Evolutionary conservation across 2,797 vertebrate species (phyloP).

Genomic region (Carcharodon carcharias): DNA sequence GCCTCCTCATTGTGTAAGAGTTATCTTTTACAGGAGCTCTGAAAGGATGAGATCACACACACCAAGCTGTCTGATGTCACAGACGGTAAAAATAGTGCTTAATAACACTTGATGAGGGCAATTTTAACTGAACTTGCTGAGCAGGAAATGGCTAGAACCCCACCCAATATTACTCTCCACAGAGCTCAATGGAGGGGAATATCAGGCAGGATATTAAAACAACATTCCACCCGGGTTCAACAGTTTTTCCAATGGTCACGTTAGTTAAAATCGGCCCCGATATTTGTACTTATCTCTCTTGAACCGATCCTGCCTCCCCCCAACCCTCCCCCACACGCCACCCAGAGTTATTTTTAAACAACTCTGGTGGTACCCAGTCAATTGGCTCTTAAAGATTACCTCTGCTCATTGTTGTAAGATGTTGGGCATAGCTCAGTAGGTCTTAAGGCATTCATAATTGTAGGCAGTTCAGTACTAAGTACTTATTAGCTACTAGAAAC

Average conservation of each 20-base stretch:
- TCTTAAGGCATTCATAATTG: too few species aligned
- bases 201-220: not conserved
- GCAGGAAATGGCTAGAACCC: not conserved
- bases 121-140: not conserved
- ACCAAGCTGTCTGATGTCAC: not conserved
- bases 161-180: not conserved
- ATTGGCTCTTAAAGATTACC: not conserved
- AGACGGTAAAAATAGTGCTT: not conserved
- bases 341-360: not conserved
- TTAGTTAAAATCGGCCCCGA: not conserved
- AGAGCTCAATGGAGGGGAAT: not conserved
- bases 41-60: not conserved
- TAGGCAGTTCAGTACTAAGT: too few species aligned
- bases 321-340: too few species aligned
- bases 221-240: not conserved
- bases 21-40: not conserved
- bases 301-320: not conserved
- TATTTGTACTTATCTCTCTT: not conserved
- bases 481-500: too few species aligned
- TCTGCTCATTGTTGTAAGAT: too few species aligned
- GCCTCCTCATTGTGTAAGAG: not conserved
- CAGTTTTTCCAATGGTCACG: not conserved
- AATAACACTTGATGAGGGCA: not conserved
- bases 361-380: not conserved
- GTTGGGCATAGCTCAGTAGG: too few species aligned